Conservation (phyloP, 2,888 invertebrate species). For the Cryptus armator region DNA sequence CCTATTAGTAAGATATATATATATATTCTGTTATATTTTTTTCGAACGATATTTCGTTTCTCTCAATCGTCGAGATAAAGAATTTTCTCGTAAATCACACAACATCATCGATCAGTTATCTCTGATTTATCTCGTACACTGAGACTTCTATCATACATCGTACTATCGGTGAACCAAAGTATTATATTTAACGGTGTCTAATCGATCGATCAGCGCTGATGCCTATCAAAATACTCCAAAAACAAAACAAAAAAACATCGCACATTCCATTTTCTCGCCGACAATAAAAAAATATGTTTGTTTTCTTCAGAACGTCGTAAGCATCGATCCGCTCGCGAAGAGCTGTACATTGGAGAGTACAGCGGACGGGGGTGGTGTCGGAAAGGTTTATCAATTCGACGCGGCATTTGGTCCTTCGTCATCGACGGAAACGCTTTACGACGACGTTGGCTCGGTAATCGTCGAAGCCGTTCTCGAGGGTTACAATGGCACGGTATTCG, state of each 20-base stretch:
- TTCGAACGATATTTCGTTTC: no score
- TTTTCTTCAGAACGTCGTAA: constrained; percentile 87
- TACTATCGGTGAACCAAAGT: no score
- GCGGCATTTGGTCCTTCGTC: constrained; percentile 92
- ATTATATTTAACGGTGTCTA: no score
- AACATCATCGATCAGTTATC: no score
- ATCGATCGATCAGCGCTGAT: background rate
- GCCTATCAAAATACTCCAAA: background rate
- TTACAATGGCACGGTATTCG: constrained; percentile 97
- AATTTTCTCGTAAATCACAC: no score
- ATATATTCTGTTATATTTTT: no score
- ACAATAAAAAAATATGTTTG: background rate
- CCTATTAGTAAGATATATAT: no score
- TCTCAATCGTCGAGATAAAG: no score
- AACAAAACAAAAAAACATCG: background rate
- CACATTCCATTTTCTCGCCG: background rate
- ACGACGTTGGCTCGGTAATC: constrained; percentile 89
- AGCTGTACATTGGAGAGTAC: constrained; percentile 86
- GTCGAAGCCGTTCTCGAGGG: constrained; percentile 93
- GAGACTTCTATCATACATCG: no score
- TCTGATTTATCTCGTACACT: no score
- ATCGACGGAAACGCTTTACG: constrained; percentile 94
- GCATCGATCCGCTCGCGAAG: constrained; percentile 87
- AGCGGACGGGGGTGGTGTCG: constrained; percentile 79
- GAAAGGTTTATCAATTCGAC: constrained; percentile 88